These are phyloP conservation scores for Myrmecobius fasciatus DNA, from an alignment of 2,113 vertebrate species.

Conservation along the genomic window DNA sequence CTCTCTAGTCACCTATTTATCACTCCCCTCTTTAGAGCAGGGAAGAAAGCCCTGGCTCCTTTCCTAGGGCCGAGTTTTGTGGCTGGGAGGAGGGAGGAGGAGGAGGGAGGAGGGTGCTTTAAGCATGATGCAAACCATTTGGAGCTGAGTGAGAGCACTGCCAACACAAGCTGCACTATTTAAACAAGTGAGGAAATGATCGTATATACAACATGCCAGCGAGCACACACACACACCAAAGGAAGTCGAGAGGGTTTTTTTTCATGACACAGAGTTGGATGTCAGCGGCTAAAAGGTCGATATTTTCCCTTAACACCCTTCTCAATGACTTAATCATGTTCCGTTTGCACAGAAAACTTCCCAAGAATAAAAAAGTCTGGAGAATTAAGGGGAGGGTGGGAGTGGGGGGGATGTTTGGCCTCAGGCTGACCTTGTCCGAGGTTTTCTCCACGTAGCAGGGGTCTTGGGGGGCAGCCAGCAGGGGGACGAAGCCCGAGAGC, in stretches of 20 bases:
- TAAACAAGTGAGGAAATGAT: slow-evolving; percentile 99
- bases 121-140: slow-evolving; percentile 99
- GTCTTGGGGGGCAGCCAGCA: slow-evolving; percentile 96
- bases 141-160: slow-evolving; percentile 93
- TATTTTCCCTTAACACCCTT: slow-evolving; percentile 98
- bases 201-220: slow-evolving; percentile 99
- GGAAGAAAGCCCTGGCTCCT: slow-evolving; percentile 87
- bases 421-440: slow-evolving; percentile 91
- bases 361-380: slow-evolving; percentile 90
- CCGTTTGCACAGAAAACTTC: slow-evolving; percentile 93
- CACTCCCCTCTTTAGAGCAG: slow-evolving; percentile 87
- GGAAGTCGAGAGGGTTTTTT: slow-evolving; percentile 91
- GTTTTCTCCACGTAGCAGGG: slow-evolving; percentile 96
- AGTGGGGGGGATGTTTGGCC: slow-evolving; percentile 82
- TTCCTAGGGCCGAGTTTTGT: slow-evolving; percentile 88
- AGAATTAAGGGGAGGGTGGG: slow-evolving; percentile 79
- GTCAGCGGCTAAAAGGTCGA: slow-evolving; percentile 97
- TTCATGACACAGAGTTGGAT: slow-evolving; percentile 90
- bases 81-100: slow-evolving; percentile 80
- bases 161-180: slow-evolving; percentile 99
- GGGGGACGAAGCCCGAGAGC: slow-evolving; percentile 96
- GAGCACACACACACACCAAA: slow-evolving; percentile 86
- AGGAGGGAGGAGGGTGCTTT: slow-evolving; percentile 89
- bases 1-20: slow-evolving; percentile 90
- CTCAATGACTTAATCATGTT: slow-evolving; percentile 97